A percentile compares a stretch with the other conserved stretches of the same genome.
Conservation (phyloP, 2,888 invertebrate species). For the Drosophila hamatofila region DNA sequence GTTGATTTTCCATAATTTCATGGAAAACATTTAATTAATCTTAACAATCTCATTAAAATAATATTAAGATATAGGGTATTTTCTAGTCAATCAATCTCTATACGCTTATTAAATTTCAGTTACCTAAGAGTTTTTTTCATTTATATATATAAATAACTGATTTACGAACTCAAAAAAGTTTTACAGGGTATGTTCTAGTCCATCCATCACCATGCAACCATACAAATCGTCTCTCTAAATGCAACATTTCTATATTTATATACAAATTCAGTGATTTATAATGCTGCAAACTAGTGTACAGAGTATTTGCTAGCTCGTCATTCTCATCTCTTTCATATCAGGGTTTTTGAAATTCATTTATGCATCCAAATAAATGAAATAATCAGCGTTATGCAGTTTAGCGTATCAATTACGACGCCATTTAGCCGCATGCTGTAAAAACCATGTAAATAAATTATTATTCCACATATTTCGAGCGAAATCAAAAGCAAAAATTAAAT, state of each 20-base stretch:
- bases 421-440: conserved; percentile 49
- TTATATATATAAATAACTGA: not conserved
- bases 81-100: not conserved
- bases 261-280: no score
- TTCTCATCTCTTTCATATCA: not conserved
- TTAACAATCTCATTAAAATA: no score
- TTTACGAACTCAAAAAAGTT: not conserved
- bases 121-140: no score
- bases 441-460: conserved; percentile 68
- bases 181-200: not conserved
- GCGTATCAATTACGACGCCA: conserved; percentile 75
- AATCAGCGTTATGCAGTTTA: conserved; percentile 78
- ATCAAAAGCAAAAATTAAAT: conserved; percentile 30
- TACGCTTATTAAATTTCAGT: no score
- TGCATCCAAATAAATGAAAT: conserved; percentile 69
- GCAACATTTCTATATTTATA: not conserved
- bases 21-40: no score
- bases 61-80: not conserved
- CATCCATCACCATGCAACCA: not conserved
- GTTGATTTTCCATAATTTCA: no score
- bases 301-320: conserved; percentile 1
- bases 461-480: conserved; percentile 43
- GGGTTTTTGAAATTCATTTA: conserved; percentile 45
- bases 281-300: not conserved
- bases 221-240: fast-evolving